A percentile compares a stretch with the other conserved stretches of the same genome.
phyloP scores from a whole-genome alignment of 2,797 vertebrate species.

The Notolepis coatsorum region DNA sequence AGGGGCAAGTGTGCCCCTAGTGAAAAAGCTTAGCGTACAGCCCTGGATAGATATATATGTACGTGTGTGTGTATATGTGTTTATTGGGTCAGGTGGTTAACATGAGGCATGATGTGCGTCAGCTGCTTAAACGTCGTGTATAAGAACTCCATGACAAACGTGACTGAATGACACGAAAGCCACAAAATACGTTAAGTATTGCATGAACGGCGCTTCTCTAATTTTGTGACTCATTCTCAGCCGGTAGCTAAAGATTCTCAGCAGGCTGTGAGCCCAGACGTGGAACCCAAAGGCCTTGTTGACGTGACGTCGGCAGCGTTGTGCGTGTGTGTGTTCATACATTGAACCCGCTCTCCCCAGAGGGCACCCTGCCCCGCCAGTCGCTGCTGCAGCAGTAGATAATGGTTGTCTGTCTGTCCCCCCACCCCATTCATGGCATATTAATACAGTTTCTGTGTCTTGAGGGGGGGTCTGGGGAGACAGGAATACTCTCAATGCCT shows the following conservation, averaged over 20 bases:
- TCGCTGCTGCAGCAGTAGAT: conserved; percentile 57
- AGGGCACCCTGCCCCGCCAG: conserved; percentile 58
- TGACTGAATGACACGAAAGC: neutral
- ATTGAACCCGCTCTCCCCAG: conserved; percentile 58
- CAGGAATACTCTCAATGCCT: conserved; percentile 78
- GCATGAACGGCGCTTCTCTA: conserved; percentile 6
- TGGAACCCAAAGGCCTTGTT: conserved; percentile 21
- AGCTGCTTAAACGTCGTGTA: too few relatives aligned
- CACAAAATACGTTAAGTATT: neutral
- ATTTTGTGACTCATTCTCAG: conserved; percentile 6
- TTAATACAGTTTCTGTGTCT: conserved; percentile 81
- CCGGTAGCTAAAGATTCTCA: neutral
- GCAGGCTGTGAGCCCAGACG: conserved; percentile 23
- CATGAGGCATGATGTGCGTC: too few relatives aligned
- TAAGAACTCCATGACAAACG: neutral
- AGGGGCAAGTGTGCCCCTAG: too few relatives aligned
- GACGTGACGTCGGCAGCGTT: conserved; percentile 46
- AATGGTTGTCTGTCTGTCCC: conserved; percentile 77
- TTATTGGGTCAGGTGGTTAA: too few relatives aligned
- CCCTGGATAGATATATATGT: too few relatives aligned
- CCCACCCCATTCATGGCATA: conserved; percentile 81
- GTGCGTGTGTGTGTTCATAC: conserved; percentile 42
- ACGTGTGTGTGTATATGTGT: too few relatives aligned
- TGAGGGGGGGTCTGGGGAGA: conserved; percentile 44
- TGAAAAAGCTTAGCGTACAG: too few relatives aligned